Evolutionary conservation across 2,797 vertebrate species (phyloP).

Genomic region (Rhinella marina): DNA sequence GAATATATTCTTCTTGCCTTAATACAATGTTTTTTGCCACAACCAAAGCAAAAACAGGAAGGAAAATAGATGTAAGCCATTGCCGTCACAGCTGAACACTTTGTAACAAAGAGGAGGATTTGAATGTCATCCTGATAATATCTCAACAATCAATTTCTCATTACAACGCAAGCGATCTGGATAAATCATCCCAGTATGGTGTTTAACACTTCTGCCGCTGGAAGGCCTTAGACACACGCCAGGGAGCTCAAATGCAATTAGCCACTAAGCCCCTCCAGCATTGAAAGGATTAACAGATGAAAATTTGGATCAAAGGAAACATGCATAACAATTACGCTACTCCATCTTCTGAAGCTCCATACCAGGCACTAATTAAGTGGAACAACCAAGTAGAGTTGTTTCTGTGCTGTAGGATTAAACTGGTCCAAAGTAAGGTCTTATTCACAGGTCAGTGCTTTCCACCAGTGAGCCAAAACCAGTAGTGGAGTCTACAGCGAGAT

Average conservation of each 20-base stretch:
- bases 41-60: conserved; percentile 22
- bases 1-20: background rate
- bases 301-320: conserved; percentile 54
- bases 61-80: conserved; percentile 41
- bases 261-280: conserved; percentile 35
- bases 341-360: conserved; percentile 47
- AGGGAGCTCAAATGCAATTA: background rate
- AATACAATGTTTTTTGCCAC: conserved; percentile 3
- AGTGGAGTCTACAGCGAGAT: too few relatives aligned
- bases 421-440: background rate
- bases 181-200: conserved; percentile 57
- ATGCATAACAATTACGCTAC: conserved; percentile 46
- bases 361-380: conserved; percentile 40
- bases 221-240: background rate
- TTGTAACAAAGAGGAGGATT: conserved; percentile 55
- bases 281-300: conserved; percentile 44
- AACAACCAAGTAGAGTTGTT: conserved; percentile 21
- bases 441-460: too few relatives aligned
- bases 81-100: conserved; percentile 48
- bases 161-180: conserved; percentile 55
- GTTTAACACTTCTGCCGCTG: conserved; percentile 50
- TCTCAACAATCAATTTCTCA: conserved; percentile 60
- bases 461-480: too few relatives aligned
- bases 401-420: background rate
- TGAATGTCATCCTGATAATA: conserved; percentile 60